Evolutionary conservation across 2,113 vertebrate species (phyloP), one percentile per base, ranked within the genome.

Genomic region (Trematomus loennbergii): DNA sequence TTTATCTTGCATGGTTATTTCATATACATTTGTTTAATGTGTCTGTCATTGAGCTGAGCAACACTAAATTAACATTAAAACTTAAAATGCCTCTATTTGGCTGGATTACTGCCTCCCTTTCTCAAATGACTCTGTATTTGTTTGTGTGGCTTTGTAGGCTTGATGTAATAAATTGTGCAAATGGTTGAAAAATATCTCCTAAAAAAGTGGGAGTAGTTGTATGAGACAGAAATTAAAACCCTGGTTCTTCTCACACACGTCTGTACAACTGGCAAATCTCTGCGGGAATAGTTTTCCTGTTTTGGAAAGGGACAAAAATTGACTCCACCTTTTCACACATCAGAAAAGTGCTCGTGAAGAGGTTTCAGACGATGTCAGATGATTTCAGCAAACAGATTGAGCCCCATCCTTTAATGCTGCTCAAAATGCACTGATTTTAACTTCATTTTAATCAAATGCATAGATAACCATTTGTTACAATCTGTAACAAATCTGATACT

Each of bases 211-310:
- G 15, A 65, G 43, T 29, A 2, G 53, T 3, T 58, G 0, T 20
- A 36, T 59, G 57, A 13, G 52, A 58, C 12, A 64, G 4, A 79
- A 59, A 45, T 17, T 18, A 20, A 55, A 55, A 55, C 48, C 17
- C 50, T 33, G 25, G n/a, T n/a, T 79, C 36, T 55, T 53, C 75
- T 79, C 40, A 36, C 43, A 45, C 11, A 54, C 43, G 25, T 62
- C 9, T 18, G 9, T 18, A 48, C 45, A 62, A 40, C 67, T 66
- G 52, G 20, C 22, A 49, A 54, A 17, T 22, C 13, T 0, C 46
- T 45, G 53, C 18, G 12, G 48, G 43, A 52, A n/a, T 40, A 40
- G 33, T 18, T 66, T 53, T 20, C 5, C 33, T 65, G 16, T 16
- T 65, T 58, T 48, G 0, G 10, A 50, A 58, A 64, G 29, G 9